Percentiles rank a stretch among this genome's conserved stretches.
phyloP scores from a whole-genome alignment of 2,888 invertebrate genomes.

The Sarcophaga subvicina region DNA sequence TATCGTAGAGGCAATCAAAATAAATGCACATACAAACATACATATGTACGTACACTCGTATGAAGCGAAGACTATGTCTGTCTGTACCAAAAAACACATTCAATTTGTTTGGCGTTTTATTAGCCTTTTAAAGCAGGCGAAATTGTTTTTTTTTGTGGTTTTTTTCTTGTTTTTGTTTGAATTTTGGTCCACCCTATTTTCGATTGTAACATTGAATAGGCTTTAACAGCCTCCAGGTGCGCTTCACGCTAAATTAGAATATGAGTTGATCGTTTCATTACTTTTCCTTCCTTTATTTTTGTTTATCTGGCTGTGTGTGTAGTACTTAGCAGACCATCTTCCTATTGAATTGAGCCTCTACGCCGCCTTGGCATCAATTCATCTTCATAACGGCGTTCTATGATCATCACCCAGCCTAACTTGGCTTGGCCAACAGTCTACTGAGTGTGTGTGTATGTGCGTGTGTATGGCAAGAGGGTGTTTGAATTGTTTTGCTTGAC shows the following conservation, averaged over 20 bases:
- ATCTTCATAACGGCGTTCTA: slow-evolving; percentile 18
- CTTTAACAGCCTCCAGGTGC: slow-evolving; percentile 80
- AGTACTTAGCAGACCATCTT: background rate
- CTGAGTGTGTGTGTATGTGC: background rate
- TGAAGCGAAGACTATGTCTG: no score
- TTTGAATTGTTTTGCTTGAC: slow-evolving; percentile 45
- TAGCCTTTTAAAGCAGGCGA: no score
- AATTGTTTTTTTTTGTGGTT: slow-evolving; percentile 1
- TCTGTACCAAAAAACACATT: no score
- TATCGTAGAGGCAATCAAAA: slow-evolving; percentile 46
- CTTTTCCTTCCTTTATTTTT: slow-evolving; percentile 30
- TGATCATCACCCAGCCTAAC: background rate
- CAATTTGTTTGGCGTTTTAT: no score
- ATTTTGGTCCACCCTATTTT: slow-evolving; percentile 29
- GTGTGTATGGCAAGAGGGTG: slow-evolving; percentile 34
- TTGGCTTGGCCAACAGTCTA: background rate
- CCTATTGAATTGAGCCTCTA: background rate
- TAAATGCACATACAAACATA: slow-evolving; percentile 29
- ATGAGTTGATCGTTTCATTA: slow-evolving; percentile 58
- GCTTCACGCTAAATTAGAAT: slow-evolving; percentile 81
- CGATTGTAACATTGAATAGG: slow-evolving; percentile 71
- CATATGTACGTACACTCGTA: slow-evolving; percentile 37
- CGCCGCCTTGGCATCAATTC: slow-evolving; percentile 38
- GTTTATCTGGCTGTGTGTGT: background rate
- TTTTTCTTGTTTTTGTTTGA: slow-evolving; percentile 21